Evolutionary conservation across 2,113 vertebrate species (phyloP).

Genomic region (Pyrgilauda ruficollis): DNA sequence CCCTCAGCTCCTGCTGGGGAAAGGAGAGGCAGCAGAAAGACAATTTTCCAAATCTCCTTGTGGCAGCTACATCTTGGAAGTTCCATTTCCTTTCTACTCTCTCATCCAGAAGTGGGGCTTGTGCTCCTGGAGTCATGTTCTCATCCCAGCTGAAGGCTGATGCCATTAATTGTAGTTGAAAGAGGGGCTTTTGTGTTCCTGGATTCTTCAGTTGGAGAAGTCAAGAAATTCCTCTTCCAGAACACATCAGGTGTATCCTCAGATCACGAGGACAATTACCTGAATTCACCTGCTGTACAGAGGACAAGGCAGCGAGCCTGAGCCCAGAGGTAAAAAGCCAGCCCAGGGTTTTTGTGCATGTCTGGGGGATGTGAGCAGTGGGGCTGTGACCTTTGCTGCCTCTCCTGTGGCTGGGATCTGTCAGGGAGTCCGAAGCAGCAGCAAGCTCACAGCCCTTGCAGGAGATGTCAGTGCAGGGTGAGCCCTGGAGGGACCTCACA

Average conservation of each 20-base stretch:
- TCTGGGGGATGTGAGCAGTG: background rate
- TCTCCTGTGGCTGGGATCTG: background rate
- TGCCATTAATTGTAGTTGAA: background rate
- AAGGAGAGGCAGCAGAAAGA: background rate
- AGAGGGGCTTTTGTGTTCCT: background rate
- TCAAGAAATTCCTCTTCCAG: background rate
- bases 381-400: background rate
- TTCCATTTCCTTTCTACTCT: background rate
- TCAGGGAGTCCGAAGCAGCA: background rate
- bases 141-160: background rate
- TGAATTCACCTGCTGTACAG: background rate
- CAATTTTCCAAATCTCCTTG: background rate
- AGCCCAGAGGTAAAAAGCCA: background rate
- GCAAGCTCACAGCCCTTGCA: background rate
- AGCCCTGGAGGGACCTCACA: background rate
- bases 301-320: background rate
- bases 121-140: background rate
- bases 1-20: background rate
- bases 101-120: background rate
- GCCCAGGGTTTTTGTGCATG: accelerated
- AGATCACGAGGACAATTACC: accelerated
- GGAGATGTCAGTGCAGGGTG: background rate
- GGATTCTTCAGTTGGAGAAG: background rate
- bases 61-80: background rate
- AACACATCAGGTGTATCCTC: background rate